These are phyloP conservation scores for Drosophila seguyi DNA, from an alignment of 1,140 invertebrate genomes.

Conservation along the genomic window DNA sequence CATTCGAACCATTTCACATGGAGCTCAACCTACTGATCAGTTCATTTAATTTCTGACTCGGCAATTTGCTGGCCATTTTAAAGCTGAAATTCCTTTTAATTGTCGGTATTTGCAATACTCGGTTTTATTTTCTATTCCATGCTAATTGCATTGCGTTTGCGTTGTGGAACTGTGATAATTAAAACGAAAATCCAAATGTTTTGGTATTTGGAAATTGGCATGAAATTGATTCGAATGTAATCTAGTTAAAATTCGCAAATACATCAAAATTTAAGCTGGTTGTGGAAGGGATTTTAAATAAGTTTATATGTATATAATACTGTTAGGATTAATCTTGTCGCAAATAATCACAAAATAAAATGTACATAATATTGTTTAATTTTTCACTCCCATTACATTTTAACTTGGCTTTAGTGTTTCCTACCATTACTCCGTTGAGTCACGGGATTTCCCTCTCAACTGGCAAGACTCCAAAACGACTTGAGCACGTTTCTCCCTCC, in stretches of 20 bases:
- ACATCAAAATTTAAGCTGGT: conserved; percentile 9
- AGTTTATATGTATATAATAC: neutral
- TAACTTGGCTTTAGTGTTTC: neutral
- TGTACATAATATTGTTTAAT: no score
- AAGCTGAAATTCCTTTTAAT: conserved; percentile 46
- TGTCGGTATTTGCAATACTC: conserved; percentile 34
- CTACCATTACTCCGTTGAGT: neutral
- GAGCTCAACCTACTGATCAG: conserved; percentile 67
- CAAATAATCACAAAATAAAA: neutral
- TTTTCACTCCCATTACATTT: neutral
- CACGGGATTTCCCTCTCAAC: conserved; percentile 19
- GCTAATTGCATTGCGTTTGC: conserved; percentile 53
- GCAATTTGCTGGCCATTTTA: conserved; percentile 45
- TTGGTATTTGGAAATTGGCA: conserved; percentile 29
- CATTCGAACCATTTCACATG: conserved; percentile 37
- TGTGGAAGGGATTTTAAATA: neutral
- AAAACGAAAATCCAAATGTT: conserved; percentile 45
- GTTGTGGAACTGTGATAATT: conserved; percentile 38
- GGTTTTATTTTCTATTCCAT: conserved; percentile 39
- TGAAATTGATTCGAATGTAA: conserved; percentile 45
- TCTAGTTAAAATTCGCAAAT: conserved; percentile 21
- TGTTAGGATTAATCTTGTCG: no score
- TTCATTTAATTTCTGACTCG: conserved; percentile 70
- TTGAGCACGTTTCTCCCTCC: conserved; percentile 63
- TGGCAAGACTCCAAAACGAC: conserved; percentile 56